Evolutionary conservation across 2,888 invertebrate species (phyloP).

Genomic region (Stenchaetothrips biformis): DNA sequence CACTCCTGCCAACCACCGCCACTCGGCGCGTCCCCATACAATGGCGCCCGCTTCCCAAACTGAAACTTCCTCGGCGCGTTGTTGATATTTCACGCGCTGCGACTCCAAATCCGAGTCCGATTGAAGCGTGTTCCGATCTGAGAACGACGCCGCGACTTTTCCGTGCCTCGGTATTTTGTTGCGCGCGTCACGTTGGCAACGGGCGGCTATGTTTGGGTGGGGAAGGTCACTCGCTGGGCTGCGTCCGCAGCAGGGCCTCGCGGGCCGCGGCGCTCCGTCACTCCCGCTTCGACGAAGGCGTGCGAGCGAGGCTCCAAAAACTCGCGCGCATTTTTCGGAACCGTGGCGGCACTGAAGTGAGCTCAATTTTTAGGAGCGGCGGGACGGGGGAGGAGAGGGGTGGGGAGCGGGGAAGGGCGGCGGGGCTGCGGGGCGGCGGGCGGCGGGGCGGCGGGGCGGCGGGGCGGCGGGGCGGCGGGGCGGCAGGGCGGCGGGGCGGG

Average conservation of each 20-base stretch:
- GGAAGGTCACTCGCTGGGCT: slow-evolving; percentile 16
- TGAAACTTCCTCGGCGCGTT: too few species aligned
- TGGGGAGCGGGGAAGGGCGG: background rate
- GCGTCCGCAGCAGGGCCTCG: background rate
- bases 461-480: background rate
- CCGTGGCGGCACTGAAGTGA: background rate
- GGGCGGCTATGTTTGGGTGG: slow-evolving; percentile 1
- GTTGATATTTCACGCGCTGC: too few species aligned
- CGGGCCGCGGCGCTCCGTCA: background rate
- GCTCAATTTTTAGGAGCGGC: slow-evolving; percentile 20
- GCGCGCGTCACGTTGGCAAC: background rate
- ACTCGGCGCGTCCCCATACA: background rate
- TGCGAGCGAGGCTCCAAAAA: background rate
- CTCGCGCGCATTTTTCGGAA: background rate
- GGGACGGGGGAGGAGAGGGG: background rate
- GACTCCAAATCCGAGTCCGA: too few species aligned
- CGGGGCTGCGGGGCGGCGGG: background rate
- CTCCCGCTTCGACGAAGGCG: background rate
- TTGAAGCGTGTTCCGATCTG: too few species aligned
- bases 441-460: background rate
- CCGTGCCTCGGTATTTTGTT: background rate
- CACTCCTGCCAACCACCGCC: background rate
- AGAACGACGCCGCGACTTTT: too few species aligned
- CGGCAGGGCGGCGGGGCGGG: background rate
- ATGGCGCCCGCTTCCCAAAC: too few species aligned